Percentiles rank a stretch among this genome's conserved stretches.
Conservation (phyloP, 1,140 invertebrate species). For the Drosophila hydei region DNA sequence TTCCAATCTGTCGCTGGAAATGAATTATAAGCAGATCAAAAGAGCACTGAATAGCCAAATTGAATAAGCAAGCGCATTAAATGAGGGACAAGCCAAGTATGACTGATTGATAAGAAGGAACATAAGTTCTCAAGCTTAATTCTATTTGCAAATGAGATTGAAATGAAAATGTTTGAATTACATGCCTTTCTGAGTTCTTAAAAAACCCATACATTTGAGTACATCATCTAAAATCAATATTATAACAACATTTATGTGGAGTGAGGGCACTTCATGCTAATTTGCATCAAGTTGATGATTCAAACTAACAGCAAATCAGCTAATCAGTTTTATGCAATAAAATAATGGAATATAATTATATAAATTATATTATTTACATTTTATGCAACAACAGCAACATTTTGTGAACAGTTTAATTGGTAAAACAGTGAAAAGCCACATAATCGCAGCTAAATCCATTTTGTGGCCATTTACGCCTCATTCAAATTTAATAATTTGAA, state of each 20-base stretch:
- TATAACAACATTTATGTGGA: no score
- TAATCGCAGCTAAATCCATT: slow-evolving; percentile 8
- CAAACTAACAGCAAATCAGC: no score
- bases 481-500: not conserved
- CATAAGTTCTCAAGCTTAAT: not conserved
- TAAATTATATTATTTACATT: no score
- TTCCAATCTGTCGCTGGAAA: slow-evolving; percentile 1
- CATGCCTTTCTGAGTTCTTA: no score
- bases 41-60: slow-evolving; percentile 5
- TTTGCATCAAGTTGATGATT: no score
- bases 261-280: no score
- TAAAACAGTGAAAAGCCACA: slow-evolving; percentile 2
- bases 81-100: not conserved
- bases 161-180: not conserved
- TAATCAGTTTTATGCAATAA: no score
- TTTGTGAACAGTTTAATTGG: not conserved
- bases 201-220: no score
- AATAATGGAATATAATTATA: no score
- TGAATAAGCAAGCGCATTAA: slow-evolving; percentile 1
- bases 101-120: not conserved
- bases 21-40: slow-evolving; percentile 20
- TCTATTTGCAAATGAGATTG: not conserved
- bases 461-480: not conserved
- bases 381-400: not conserved
- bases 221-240: no score